A percentile compares a stretch with the other conserved stretches of the same genome.
phyloP scores from a whole-genome alignment of 37 sponge, comb jelly and placozoan species.

The Agelas oroides region DNA sequence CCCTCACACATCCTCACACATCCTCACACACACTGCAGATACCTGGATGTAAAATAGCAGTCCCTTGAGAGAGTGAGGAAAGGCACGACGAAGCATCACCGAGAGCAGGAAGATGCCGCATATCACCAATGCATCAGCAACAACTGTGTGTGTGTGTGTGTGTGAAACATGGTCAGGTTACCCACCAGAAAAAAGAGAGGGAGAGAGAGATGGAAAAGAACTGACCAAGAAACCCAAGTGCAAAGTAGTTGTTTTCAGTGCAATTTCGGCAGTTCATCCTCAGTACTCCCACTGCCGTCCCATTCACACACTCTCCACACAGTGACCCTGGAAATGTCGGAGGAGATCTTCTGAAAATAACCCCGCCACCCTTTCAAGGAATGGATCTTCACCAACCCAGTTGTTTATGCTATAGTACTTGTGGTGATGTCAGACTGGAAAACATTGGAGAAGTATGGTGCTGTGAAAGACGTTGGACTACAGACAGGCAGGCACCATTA shows the following conservation, averaged over 20 bases:
- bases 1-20: too few species aligned
- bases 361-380: too few species aligned
- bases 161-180: too few species aligned
- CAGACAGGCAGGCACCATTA: too few species aligned
- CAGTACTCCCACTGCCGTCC: constrained; percentile 47
- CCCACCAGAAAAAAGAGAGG: constrained; percentile 5
- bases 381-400: too few species aligned
- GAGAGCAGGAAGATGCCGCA: constrained; percentile 27
- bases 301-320: constrained; percentile 65
- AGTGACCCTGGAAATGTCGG: constrained; percentile 26
- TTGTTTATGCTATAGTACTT: not conserved
- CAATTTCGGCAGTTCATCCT: constrained; percentile 51
- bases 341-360: too few species aligned
- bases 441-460: too few species aligned
- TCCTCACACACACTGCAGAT: not conserved
- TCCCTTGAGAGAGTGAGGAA: constrained; percentile 59
- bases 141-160: constrained; percentile 26
- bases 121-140: constrained; percentile 23
- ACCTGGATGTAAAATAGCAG: constrained; percentile 77
- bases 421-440: not conserved
- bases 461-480: too few species aligned
- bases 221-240: constrained; percentile 23
- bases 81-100: constrained; percentile 17
- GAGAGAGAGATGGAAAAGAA: constrained; percentile 3
- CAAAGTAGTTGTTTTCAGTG: not conserved